These are phyloP conservation scores for Oreortyx pictus DNA, from an alignment of 2,797 vertebrate species.

Conservation along the genomic window DNA sequence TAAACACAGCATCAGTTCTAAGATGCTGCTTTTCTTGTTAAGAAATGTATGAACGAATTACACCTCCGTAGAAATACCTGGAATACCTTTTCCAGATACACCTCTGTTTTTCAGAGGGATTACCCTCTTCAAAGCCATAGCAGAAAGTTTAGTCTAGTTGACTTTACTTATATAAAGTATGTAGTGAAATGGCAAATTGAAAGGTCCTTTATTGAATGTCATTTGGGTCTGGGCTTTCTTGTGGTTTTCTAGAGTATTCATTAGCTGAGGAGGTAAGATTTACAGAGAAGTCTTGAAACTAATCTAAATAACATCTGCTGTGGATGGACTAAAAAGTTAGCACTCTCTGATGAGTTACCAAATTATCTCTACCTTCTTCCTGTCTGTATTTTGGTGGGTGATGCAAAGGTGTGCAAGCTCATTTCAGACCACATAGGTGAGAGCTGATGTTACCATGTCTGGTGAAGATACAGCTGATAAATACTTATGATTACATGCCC, in stretches of 20 bases:
- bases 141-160: not conserved
- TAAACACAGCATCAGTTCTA: constrained; percentile 24
- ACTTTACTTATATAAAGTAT: not conserved
- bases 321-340: not conserved
- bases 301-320: not conserved
- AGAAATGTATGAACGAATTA: not conserved
- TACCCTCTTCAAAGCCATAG: not conserved
- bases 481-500: not conserved
- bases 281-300: not conserved
- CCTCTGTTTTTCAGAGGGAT: not conserved
- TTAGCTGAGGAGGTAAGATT: not conserved
- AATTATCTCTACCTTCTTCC: not conserved
- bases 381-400: not conserved
- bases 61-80: not conserved
- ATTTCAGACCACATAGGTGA: fast-evolving
- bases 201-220: not conserved
- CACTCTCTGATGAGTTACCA: not conserved
- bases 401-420: not conserved
- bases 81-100: not conserved
- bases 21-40: constrained; percentile 15
- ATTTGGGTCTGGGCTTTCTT: not conserved
- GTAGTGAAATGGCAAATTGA: not conserved
- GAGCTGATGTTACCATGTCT: not conserved
- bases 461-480: not conserved
- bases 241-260: constrained; percentile 19